These are phyloP conservation scores for Crypturellus tataupa DNA, from an alignment of 2,797 vertebrate genomes.

Conservation along the genomic window DNA sequence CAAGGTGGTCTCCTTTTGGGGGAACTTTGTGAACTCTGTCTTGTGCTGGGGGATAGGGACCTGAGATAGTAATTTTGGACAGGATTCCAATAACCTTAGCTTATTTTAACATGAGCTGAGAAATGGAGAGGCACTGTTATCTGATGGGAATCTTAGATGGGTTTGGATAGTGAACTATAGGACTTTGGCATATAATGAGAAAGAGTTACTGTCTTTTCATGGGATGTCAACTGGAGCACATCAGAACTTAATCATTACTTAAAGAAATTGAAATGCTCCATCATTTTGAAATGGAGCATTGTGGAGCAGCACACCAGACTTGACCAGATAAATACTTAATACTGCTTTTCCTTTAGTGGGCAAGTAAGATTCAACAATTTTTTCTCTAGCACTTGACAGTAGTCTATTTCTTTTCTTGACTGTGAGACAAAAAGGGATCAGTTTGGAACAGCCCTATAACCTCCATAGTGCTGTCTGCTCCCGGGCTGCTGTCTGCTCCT, in stretches of 20 bases:
- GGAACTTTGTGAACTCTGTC: background rate
- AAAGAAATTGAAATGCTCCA: background rate
- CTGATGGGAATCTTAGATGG: background rate
- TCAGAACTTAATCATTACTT: constrained; percentile 49
- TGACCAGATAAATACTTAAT: background rate
- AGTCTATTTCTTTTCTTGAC: background rate
- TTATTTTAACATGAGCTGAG: background rate
- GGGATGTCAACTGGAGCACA: background rate
- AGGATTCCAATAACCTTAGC: background rate
- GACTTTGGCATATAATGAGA: background rate
- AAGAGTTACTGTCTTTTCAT: background rate
- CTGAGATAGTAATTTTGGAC: background rate
- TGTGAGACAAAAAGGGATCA: background rate
- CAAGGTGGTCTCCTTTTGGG: background rate
- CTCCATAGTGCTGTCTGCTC: background rate
- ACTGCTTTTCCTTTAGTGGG: background rate
- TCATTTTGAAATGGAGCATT: background rate
- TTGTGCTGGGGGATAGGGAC: background rate
- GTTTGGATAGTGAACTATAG: background rate
- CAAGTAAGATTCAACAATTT: background rate
- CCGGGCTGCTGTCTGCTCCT: background rate
- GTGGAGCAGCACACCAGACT: background rate
- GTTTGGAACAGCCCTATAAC: background rate
- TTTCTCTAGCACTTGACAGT: background rate
- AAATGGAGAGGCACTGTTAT: background rate